Base-by-base conservation (phyloP, 2,888 invertebrate genomes). In the Orchesellides sinensis region DNA sequence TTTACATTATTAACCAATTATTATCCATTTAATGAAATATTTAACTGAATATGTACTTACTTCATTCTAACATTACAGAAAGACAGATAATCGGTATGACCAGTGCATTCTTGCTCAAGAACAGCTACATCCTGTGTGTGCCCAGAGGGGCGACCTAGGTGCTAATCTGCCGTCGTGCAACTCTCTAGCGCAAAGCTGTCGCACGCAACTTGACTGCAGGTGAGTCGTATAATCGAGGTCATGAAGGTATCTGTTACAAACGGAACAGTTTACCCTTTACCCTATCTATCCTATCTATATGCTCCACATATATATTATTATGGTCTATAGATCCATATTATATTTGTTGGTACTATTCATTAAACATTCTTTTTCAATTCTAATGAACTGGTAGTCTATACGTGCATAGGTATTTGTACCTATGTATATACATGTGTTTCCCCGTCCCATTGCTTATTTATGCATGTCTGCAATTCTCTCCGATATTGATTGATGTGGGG, bases 101-200 rank as follows among this genome's bases (percentile, higher is more conserved):
- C 86, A 85, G 85, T 97, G 97, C 91, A 93, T 96, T 92, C 93
- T 95, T 89, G 96, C 97, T 84, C 96, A 96, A 91, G 96, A 96
- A 90, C 94, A 95, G 89, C 92, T 97, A 85, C 96, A 97, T 90
- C 97, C 97, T 10, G 93, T 94, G 59, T 85, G 97, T 90, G 96
- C 96, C 68, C 96, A 96, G 90, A 93, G 96, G 78, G 93, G 94
- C 81, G 93, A 94, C 63, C 83, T 87, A 56, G 92, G 93, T 81
- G 90, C 90, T 87, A 90, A 95, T 63, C 93, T 94, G 87, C 96
- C 96, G n/a, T 95, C 95, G 74, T 97, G 97, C 91, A 94, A 96
- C 89, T 93, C 93, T 82, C 92, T 97, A 54, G 96, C 96, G 29
- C 95, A 95, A 89, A 92, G 93, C 88, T 97, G 97, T 91, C 93